Conservation (phyloP, 2,888 invertebrate genomes). For the Andrena camellia region DNA sequence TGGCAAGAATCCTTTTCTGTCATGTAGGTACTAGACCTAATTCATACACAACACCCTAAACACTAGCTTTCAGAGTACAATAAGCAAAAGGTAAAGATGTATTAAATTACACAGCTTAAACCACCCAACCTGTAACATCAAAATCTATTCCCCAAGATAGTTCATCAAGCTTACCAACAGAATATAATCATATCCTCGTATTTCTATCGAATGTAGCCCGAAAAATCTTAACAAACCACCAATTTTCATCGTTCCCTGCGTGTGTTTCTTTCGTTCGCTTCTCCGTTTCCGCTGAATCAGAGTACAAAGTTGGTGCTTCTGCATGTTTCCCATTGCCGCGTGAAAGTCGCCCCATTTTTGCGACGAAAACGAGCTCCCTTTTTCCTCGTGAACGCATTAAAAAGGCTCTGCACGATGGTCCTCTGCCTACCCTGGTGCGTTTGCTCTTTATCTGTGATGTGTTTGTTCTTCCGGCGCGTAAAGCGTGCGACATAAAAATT, state of each 20-base stretch:
- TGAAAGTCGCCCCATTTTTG: conserved; percentile 10
- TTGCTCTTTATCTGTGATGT: conserved; percentile 28
- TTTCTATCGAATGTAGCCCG: too few species aligned
- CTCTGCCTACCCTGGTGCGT: conserved; percentile 8
- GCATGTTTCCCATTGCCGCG: background rate
- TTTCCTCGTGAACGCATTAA: conserved; percentile 7
- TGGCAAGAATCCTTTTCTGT: too few species aligned
- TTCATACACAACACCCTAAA: too few species aligned
- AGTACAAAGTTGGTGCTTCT: conserved; percentile 8
- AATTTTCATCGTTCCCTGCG: background rate
- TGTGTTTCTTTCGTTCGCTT: background rate
- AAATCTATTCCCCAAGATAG: too few species aligned
- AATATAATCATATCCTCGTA: too few species aligned
- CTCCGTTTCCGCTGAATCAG: conserved; percentile 2
- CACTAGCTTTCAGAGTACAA: too few species aligned
- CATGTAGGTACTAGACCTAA: too few species aligned
- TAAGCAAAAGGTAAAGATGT: too few species aligned
- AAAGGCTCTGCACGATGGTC: background rate
- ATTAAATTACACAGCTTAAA: too few species aligned
- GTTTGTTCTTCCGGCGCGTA: conserved; percentile 23
- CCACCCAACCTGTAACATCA: too few species aligned
- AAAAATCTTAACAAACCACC: too few species aligned
- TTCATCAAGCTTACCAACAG: too few species aligned
- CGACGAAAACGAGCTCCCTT: conserved; percentile 21
- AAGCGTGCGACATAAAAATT: conserved; percentile 69